Evolutionary conservation across 2,797 vertebrate species (phyloP).

Genomic region (Morus bassanus): DNA sequence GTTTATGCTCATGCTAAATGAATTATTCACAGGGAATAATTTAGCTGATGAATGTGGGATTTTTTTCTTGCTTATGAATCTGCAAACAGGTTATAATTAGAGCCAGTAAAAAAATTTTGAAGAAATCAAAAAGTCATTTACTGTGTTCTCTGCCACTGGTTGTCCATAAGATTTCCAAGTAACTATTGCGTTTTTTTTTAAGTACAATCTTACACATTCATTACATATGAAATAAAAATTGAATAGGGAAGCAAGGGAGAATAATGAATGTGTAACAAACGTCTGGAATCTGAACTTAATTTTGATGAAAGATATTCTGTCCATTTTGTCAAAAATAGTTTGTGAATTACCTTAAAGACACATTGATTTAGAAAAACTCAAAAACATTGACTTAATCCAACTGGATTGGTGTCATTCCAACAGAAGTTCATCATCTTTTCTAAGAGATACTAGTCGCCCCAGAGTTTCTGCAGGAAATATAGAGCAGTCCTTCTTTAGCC

Average conservation of each 20-base stretch:
- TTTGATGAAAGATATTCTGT: not conserved
- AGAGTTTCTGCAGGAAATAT: not conserved
- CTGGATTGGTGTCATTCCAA: not conserved
- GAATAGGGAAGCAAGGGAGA: not conserved
- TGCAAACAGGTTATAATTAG: not conserved
- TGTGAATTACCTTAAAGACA: not conserved
- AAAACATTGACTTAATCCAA: not conserved
- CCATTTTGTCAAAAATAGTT: not conserved
- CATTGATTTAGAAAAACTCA: not conserved
- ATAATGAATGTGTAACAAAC: not conserved
- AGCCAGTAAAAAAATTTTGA: not conserved
- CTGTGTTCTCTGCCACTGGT: not conserved
- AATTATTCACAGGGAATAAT: not conserved
- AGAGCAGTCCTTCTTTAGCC: not conserved
- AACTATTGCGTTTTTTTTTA: not conserved
- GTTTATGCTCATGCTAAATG: not conserved
- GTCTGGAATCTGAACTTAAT: not conserved
- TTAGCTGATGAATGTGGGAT: not conserved
- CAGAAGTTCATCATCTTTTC: not conserved
- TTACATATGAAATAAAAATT: not conserved
- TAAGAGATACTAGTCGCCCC: not conserved
- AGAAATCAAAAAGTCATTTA: not conserved
- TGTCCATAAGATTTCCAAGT: not conserved
- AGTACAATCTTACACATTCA: not conserved
- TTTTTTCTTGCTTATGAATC: not conserved